Evolutionary conservation across 2,113 vertebrate genomes (phyloP).

Genomic region (Ovis canadensis): DNA sequence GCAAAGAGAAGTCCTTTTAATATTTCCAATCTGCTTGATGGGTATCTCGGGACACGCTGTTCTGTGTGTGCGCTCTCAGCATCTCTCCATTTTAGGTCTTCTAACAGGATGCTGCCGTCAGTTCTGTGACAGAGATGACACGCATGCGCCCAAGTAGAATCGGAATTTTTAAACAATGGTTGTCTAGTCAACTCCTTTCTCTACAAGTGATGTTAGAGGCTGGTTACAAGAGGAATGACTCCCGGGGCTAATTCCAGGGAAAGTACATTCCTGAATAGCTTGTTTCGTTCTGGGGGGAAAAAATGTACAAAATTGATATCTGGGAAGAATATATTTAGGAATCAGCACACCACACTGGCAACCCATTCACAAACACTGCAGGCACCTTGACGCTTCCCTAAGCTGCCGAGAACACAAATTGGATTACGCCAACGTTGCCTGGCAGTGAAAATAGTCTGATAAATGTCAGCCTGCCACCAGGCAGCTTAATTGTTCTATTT

Average conservation of each 20-base stretch:
- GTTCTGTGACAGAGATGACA: not conserved
- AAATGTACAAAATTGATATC: slow-evolving; percentile 20
- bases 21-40: not conserved
- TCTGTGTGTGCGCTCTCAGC: not conserved
- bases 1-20: not conserved
- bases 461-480: slow-evolving; percentile 37
- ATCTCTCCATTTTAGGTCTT: not conserved
- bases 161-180: not conserved
- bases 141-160: fast-evolving
- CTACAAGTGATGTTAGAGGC: not conserved
- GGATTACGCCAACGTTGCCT: slow-evolving; percentile 32
- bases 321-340: slow-evolving; percentile 10
- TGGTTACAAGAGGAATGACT: not conserved
- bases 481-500: slow-evolving; percentile 53
- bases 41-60: fast-evolving
- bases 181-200: not conserved
- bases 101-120: not conserved
- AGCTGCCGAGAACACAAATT: slow-evolving; percentile 42
- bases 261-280: slow-evolving; percentile 9
- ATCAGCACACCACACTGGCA: not conserved
- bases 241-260: not conserved
- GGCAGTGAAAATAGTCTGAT: slow-evolving; percentile 50
- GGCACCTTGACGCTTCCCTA: not conserved
- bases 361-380: slow-evolving; percentile 34
- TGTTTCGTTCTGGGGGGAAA: not conserved